These are phyloP conservation scores for Stichodactyla mertensii DNA, from an alignment of 64 coral and sea anemone species.

Conservation along the genomic window DNA sequence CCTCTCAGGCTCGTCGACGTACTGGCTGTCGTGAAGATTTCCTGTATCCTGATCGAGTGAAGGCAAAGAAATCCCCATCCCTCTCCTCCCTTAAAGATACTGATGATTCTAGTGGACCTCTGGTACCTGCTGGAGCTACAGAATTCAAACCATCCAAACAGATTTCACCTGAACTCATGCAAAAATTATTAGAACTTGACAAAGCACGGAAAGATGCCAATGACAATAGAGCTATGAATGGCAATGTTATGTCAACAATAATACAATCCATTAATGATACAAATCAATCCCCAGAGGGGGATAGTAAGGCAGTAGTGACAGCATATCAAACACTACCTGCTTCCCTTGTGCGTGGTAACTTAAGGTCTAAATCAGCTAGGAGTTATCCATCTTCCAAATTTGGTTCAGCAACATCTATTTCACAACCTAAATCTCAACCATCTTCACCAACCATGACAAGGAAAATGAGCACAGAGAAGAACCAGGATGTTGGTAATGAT, in stretches of 20 bases:
- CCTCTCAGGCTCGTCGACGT: constrained; percentile 75
- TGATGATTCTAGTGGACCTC: constrained; percentile 34
- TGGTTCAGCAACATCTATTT: constrained; percentile 16
- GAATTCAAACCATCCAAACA: constrained; percentile 55
- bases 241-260: not conserved
- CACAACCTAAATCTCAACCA: constrained; percentile 72
- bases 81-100: constrained; percentile 31
- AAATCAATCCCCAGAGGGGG: constrained; percentile 8
- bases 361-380: constrained; percentile 89
- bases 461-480: constrained; percentile 54
- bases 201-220: constrained; percentile 74
- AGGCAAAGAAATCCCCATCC: constrained; percentile 37
- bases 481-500: constrained; percentile 43
- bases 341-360: constrained; percentile 73
- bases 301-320: not conserved
- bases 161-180: constrained; percentile 94
- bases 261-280: constrained; percentile 1
- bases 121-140: constrained; percentile 20
- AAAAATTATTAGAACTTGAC: constrained; percentile 89
- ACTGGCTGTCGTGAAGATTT: constrained; percentile 90
- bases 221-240: constrained; percentile 11
- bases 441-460: constrained; percentile 72
- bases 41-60: constrained; percentile 72
- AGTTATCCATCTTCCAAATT: constrained; percentile 69
- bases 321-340: constrained; percentile 12